Evolutionary conservation across 2,113 vertebrate species (phyloP).

Genomic region (Oryzias melastigma): DNA sequence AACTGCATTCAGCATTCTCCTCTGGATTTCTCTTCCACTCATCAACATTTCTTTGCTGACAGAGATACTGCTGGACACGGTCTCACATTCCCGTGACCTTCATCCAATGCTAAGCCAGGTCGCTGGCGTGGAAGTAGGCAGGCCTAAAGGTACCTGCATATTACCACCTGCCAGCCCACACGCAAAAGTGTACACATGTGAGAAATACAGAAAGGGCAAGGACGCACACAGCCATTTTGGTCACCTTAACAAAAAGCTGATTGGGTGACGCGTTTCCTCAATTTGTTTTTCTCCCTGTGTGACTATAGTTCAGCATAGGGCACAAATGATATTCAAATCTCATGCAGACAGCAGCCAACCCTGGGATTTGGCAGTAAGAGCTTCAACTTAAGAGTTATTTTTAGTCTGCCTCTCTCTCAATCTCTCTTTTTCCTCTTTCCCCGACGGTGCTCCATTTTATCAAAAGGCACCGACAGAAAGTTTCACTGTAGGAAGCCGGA

Average conservation of each 20-base stretch:
- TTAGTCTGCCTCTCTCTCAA: slow-evolving; percentile 67
- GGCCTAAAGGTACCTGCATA: slow-evolving; percentile 67
- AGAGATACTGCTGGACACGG: slow-evolving; percentile 68
- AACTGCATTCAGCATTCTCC: slow-evolving; percentile 9
- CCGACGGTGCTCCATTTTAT: slow-evolving; percentile 65
- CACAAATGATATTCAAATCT: slow-evolving; percentile 75
- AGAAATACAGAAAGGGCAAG: slow-evolving; percentile 28
- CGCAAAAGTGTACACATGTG: slow-evolving; percentile 48
- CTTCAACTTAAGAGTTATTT: slow-evolving; percentile 77
- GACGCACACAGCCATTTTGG: slow-evolving; percentile 20
- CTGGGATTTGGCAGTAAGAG: slow-evolving; percentile 70
- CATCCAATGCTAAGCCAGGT: slow-evolving; percentile 69
- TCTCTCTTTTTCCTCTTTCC: slow-evolving; percentile 37
- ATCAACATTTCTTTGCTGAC: slow-evolving; percentile 49
- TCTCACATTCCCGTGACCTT: slow-evolving; percentile 81
- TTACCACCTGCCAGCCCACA: slow-evolving; percentile 32
- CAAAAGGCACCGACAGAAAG: slow-evolving; percentile 73
- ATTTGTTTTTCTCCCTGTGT: slow-evolving; percentile 21
- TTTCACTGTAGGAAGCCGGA: slow-evolving; percentile 64
- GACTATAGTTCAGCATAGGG: slow-evolving; percentile 30
- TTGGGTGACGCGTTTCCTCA: slow-evolving; percentile 31
- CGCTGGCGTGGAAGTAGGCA: slow-evolving; percentile 57
- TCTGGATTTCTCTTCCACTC: slow-evolving; percentile 31
- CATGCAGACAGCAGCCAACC: slow-evolving; percentile 69
- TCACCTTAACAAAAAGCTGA: slow-evolving; percentile 46